These are phyloP conservation scores for Rhinophrynus dorsalis DNA, from an alignment of 2,797 vertebrate species.

Conservation along the genomic window DNA sequence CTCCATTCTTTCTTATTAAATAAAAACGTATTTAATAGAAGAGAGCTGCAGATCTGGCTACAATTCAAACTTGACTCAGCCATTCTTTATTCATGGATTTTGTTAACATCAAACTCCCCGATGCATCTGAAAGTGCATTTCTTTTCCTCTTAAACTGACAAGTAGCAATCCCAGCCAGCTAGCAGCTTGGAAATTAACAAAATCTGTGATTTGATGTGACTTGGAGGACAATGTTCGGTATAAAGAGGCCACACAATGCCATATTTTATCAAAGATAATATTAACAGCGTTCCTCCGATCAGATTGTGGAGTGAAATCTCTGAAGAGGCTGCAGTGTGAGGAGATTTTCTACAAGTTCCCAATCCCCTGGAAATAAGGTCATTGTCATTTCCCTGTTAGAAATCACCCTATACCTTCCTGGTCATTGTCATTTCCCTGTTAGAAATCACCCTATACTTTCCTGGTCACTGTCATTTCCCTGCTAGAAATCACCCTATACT, in stretches of 20 bases:
- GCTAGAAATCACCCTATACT: too few relatives aligned
- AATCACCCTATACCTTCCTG: too few relatives aligned
- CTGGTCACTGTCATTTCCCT: too few relatives aligned
- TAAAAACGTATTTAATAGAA: conserved; percentile 1
- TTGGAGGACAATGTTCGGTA: not conserved
- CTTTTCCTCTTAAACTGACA: not conserved
- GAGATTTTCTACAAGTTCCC: too few relatives aligned
- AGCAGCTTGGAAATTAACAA: conserved; percentile 1
- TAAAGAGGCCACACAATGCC: not conserved
- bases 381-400: too few relatives aligned
- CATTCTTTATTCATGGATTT: conserved; percentile 5
- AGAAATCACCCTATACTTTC: too few relatives aligned
- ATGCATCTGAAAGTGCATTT: not conserved
- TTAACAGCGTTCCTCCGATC: not conserved
- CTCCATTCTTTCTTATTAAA: not conserved
- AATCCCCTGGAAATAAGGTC: too few relatives aligned
- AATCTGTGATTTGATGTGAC: conserved; percentile 10
- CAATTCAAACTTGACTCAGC: not conserved
- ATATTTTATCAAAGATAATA: not conserved
- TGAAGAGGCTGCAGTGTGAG: not conserved
- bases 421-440: too few relatives aligned
- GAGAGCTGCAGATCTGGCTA: not conserved
- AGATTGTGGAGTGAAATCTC: not conserved
- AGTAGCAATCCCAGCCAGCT: not conserved
- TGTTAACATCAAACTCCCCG: not conserved